These are phyloP conservation scores for Acipenser transmontanus DNA, from an alignment of 2,797 vertebrate genomes.

Conservation along the genomic window DNA sequence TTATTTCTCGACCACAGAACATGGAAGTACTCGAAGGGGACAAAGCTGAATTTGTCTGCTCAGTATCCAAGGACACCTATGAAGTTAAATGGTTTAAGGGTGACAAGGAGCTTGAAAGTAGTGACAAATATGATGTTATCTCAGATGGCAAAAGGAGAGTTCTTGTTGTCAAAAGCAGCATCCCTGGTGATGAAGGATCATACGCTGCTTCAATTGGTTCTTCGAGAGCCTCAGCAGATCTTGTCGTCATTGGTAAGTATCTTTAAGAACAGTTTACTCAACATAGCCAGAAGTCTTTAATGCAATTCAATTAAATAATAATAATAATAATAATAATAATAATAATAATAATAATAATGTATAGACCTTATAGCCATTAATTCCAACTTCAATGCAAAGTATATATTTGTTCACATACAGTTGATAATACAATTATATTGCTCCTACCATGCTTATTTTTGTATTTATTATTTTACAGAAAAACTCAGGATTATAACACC, in stretches of 20 bases:
- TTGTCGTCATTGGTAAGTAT: conserved; percentile 78
- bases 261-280: too few relatives aligned
- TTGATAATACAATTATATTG: too few relatives aligned
- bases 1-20: conserved; percentile 80
- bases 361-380: too few relatives aligned
- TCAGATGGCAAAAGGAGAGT: conserved; percentile 81
- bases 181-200: conserved; percentile 72
- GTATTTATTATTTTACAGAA: conserved; percentile 59
- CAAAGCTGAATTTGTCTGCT: conserved; percentile 85
- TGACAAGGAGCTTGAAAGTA: conserved; percentile 64
- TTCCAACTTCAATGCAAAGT: too few relatives aligned
- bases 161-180: conserved; percentile 72
- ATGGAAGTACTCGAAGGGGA: conserved; percentile 85
- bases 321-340: too few relatives aligned
- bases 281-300: too few relatives aligned
- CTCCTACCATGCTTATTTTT: neutral
- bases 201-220: conserved; percentile 75
- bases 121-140: conserved; percentile 80
- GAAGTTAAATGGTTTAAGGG: conserved; percentile 79
- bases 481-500: conserved; percentile 87
- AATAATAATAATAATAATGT: too few relatives aligned
- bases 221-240: conserved; percentile 76
- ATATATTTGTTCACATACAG: too few relatives aligned
- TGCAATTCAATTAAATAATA: too few relatives aligned
- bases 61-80: conserved; percentile 85